A percentile compares a stretch with the other conserved stretches of the same genome.
Evolutionary conservation across 2,888 invertebrate genomes (phyloP).

Genomic region (Penaeus monodon): DNA sequence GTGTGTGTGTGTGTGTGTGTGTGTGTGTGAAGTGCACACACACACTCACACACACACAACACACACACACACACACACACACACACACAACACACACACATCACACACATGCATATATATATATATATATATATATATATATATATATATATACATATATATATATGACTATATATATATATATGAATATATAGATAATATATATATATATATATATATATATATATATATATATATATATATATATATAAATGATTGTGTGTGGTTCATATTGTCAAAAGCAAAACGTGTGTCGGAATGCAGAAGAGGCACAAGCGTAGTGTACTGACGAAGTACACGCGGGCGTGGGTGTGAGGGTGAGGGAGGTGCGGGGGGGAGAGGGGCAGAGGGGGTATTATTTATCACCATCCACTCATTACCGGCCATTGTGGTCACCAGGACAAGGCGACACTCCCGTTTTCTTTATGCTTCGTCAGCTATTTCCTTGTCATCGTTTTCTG

Average conservation of each 20-base stretch:
- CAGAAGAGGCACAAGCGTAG: slow-evolving; percentile 10
- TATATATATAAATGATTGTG: neutral
- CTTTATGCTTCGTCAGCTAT: neutral
- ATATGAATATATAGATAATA: too few relatives aligned
- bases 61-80: slow-evolving; percentile 35
- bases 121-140: too few relatives aligned
- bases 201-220: too few relatives aligned
- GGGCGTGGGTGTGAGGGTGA: neutral
- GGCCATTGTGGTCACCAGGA: slow-evolving; percentile 37
- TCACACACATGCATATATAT: too few relatives aligned
- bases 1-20: neutral
- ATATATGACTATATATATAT: neutral
- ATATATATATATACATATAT: too few relatives aligned
- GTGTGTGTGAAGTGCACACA: too few relatives aligned
- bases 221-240: neutral
- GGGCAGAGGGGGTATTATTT: slow-evolving; percentile 37
- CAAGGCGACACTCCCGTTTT: slow-evolving; percentile 35
- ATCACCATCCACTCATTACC: slow-evolving; percentile 56
- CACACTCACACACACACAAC: too few relatives aligned
- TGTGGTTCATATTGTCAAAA: neutral
- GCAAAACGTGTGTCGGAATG: slow-evolving; percentile 16
- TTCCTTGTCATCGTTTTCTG: too few relatives aligned
- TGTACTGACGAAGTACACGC: neutral
- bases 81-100: too few relatives aligned
- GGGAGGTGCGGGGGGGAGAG: neutral